These are phyloP conservation scores for Horisme vitalbata DNA, from an alignment of 2,888 invertebrate species.

Conservation along the genomic window DNA sequence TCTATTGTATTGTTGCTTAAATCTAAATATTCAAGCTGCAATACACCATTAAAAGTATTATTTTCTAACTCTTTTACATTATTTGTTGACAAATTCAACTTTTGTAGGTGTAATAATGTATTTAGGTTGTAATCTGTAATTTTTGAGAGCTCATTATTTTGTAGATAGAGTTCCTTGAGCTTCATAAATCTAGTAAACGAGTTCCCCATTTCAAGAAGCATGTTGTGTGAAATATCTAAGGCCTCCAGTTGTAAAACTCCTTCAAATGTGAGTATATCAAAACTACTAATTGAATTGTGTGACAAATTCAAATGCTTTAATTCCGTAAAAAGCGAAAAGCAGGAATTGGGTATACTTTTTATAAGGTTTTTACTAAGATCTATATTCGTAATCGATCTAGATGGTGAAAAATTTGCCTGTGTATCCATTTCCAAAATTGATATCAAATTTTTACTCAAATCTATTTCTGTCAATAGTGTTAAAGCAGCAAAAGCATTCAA, in stretches of 20 bases:
- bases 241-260: conserved; percentile 11
- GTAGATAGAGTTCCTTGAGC: conserved; percentile 13
- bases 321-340: conserved; percentile 14
- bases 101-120: conserved; percentile 1
- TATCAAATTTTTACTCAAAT: too few species aligned
- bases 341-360: conserved; percentile 8
- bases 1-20: conserved; percentile 22
- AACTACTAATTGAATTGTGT: conserved; percentile 13
- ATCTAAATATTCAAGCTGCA: conserved; percentile 19
- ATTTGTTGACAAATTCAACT: conserved; percentile 20
- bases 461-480: not conserved
- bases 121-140: conserved; percentile 13
- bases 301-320: conserved; percentile 21
- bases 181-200: conserved; percentile 18
- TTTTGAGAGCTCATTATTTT: conserved; percentile 15
- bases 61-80: conserved; percentile 9
- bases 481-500: too few species aligned
- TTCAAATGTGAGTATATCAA: conserved; percentile 25
- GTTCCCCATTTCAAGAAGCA: conserved; percentile 16
- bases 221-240: conserved; percentile 20
- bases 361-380: conserved; percentile 18
- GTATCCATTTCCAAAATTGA: too few species aligned
- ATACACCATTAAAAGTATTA: conserved; percentile 11
- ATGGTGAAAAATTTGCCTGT: not conserved
- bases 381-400: conserved; percentile 5